phyloP scores from a whole-genome alignment of 2,888 invertebrate genomes.

The Harpagoxenus sublaevis region DNA sequence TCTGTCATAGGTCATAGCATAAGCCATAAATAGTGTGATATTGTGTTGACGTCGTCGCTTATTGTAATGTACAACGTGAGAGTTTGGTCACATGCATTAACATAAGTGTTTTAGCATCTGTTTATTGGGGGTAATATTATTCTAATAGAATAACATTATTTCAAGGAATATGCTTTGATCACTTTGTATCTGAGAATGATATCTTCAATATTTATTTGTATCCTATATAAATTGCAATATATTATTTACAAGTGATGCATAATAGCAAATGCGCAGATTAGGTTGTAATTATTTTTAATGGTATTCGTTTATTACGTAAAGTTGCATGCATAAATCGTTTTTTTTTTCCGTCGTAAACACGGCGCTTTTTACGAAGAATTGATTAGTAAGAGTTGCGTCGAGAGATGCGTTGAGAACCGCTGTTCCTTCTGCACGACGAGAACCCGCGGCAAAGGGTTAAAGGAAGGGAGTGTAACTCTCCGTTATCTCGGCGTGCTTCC shows the following conservation, averaged over 20 bases:
- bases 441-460: conserved; percentile 81
- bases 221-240: background rate
- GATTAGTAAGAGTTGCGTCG: background rate
- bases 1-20: background rate
- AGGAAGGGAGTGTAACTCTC: conserved; percentile 84
- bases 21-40: conserved; percentile 16
- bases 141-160: background rate
- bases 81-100: conserved; percentile 1
- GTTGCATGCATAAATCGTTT: background rate
- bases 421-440: conserved; percentile 68
- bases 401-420: conserved; percentile 69
- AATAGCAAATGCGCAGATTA: background rate
- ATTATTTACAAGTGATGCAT: background rate
- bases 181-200: background rate
- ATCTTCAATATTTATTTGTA: background rate
- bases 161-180: background rate
- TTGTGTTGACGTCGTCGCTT: background rate
- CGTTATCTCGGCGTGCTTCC: conserved; percentile 85
- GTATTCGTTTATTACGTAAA: background rate
- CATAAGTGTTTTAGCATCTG: background rate
- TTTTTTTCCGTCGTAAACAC: no score
- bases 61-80: background rate
- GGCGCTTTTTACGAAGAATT: background rate
- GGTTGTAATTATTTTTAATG: background rate
- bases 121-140: background rate